phyloP scores from a whole-genome alignment of 2,113 vertebrate species.

The Corvus hawaiiensis region DNA sequence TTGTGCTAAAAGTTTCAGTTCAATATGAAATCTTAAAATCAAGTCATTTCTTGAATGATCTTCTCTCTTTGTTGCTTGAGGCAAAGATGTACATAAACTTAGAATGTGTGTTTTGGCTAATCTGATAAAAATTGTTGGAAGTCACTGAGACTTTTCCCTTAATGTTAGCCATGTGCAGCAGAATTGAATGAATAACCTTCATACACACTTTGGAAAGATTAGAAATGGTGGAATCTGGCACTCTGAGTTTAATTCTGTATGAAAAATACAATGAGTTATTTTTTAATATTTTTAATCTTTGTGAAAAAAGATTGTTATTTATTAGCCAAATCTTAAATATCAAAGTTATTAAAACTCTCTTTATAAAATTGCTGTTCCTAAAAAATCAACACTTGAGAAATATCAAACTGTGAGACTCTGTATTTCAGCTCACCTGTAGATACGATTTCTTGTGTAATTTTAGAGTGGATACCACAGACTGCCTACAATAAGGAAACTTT shows the following conservation, averaged over 20 bases:
- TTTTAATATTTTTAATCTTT: not conserved
- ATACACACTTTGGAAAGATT: not conserved
- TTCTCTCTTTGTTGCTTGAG: not conserved
- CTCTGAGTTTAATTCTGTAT: not conserved
- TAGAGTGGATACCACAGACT: not conserved
- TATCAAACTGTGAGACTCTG: not conserved
- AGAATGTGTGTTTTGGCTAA: not conserved
- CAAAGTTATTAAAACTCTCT: not conserved
- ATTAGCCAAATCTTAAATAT: slow-evolving; percentile 29
- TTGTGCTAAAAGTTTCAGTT: not conserved
- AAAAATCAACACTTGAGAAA: not conserved
- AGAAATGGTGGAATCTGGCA: not conserved
- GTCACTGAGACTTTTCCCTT: not conserved
- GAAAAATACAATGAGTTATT: not conserved
- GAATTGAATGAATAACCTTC: not conserved
- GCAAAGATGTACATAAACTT: not conserved
- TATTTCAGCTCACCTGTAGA: not conserved
- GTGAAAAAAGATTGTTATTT: not conserved
- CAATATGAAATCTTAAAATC: not conserved
- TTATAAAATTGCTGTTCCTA: not conserved
- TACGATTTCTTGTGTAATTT: not conserved
- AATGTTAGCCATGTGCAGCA: not conserved
- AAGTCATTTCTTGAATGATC: not conserved
- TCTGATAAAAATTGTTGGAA: not conserved
- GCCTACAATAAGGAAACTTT: not conserved